Conservation (phyloP, 2,113 vertebrate genomes). For the Lethenteron reissneri region DNA sequence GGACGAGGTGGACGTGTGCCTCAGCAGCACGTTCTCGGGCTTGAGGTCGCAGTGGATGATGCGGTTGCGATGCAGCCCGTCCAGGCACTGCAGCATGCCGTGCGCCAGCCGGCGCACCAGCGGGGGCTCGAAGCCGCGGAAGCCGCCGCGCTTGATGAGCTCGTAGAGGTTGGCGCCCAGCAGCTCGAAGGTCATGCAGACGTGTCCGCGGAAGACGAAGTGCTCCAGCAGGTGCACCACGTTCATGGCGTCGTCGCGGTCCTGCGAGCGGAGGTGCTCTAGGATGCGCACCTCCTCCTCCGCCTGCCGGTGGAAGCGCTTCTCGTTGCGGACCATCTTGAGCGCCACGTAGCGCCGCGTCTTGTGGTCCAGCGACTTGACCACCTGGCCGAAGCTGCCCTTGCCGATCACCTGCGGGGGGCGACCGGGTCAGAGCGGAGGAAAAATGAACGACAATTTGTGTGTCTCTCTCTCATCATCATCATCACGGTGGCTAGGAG, state of each 20-base stretch:
- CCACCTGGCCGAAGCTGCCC: constrained; percentile 10
- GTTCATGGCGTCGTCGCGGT: constrained; percentile 8
- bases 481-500: too few relatives aligned
- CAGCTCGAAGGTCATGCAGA: constrained; percentile 11
- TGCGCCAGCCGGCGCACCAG: constrained; percentile 10
- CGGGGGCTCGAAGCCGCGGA: constrained; percentile 9
- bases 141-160: constrained; percentile 9
- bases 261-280: constrained; percentile 9
- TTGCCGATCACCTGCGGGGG: constrained; percentile 9
- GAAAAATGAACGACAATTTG: too few relatives aligned
- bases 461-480: too few relatives aligned
- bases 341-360: constrained; percentile 8
- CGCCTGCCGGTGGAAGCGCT: constrained; percentile 9
- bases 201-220: constrained; percentile 9
- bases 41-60: constrained; percentile 11
- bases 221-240: constrained; percentile 9
- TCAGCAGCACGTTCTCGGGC: constrained; percentile 10
- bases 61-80: constrained; percentile 8
- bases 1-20: background rate
- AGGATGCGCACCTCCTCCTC: constrained; percentile 10
- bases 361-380: constrained; percentile 10
- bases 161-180: constrained; percentile 9
- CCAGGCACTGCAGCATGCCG: constrained; percentile 11
- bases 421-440: too few relatives aligned
- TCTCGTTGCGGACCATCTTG: constrained; percentile 10